Conservation (phyloP, 1,140 invertebrate genomes). For the Agrypnia vestita region DNA sequence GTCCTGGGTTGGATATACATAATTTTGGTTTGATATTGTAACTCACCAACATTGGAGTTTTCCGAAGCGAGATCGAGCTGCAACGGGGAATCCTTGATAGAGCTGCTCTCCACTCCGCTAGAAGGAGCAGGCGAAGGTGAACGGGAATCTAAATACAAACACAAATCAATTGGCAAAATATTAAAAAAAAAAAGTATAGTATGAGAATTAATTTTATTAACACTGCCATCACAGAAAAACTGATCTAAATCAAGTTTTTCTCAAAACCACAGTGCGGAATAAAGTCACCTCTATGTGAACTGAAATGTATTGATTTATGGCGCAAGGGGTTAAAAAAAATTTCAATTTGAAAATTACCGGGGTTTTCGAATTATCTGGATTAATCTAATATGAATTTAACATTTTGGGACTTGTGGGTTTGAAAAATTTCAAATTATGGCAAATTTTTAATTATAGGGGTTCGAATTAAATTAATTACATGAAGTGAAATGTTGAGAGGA, state of each 20-base stretch:
- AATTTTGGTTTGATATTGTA: neutral
- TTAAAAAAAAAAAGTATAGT: no score
- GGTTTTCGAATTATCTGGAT: no score
- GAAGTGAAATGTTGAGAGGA: neutral
- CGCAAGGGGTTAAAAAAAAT: neutral
- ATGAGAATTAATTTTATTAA: no score
- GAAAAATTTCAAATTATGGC: no score
- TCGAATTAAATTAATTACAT: neutral
- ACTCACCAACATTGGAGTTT: conserved; percentile 70
- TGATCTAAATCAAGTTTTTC: neutral
- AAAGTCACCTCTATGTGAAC: neutral
- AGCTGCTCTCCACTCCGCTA: conserved; percentile 90
- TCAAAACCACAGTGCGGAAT: neutral
- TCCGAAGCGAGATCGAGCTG: conserved; percentile 88
- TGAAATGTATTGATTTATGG: neutral
- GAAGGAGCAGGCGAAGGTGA: conserved; percentile 92
- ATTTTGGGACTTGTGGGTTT: no score
- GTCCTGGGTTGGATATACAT: no score
- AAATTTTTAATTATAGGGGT: no score
- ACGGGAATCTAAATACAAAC: conserved; percentile 72
- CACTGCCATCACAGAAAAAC: neutral
- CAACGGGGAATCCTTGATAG: conserved; percentile 92
- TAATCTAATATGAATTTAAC: no score
- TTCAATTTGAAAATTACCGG: no score
- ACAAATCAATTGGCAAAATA: no score